Conservation (phyloP, 2,113 vertebrate genomes). For the Lagenorhynchus albirostris region DNA sequence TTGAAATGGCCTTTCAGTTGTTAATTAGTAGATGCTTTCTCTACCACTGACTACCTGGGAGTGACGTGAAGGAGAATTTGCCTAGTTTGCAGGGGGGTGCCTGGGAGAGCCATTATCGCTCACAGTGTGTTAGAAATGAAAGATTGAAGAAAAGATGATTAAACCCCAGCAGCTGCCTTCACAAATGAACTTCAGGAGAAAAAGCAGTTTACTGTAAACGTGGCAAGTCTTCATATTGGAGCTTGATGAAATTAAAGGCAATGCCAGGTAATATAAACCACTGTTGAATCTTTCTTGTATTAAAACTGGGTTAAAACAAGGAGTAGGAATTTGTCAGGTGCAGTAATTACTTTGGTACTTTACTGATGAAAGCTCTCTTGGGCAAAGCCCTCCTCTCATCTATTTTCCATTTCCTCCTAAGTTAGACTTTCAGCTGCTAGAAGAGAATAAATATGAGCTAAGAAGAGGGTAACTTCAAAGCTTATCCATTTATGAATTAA, state of each 20-base stretch:
- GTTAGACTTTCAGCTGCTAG: slow-evolving; percentile 34
- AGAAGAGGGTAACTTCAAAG: background rate
- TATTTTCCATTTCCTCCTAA: slow-evolving; percentile 44
- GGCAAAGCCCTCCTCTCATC: slow-evolving; percentile 29
- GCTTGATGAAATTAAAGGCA: slow-evolving; percentile 65
- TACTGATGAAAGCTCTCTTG: slow-evolving; percentile 56
- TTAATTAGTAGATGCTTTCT: slow-evolving; percentile 61
- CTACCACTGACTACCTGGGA: background rate
- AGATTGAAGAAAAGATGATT: slow-evolving; percentile 54
- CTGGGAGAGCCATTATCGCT: slow-evolving; percentile 38
- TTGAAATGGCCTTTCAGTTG: slow-evolving; percentile 40
- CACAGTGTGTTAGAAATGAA: slow-evolving; percentile 56
- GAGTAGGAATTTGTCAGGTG: slow-evolving; percentile 62
- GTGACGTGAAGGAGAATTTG: slow-evolving; percentile 24
- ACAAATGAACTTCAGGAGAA: slow-evolving; percentile 56
- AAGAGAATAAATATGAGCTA: slow-evolving; percentile 29
- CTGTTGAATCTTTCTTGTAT: slow-evolving; percentile 73
- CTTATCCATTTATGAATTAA: slow-evolving; percentile 6
- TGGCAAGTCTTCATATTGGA: slow-evolving; percentile 51
- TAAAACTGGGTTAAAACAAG: slow-evolving; percentile 65
- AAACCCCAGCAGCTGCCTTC: slow-evolving; percentile 39
- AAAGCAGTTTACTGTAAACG: slow-evolving; percentile 47
- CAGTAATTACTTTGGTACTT: slow-evolving; percentile 61
- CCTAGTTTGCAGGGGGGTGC: background rate
- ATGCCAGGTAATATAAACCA: slow-evolving; percentile 59